Percentiles rank a stretch among this genome's conserved stretches.
phyloP scores from a whole-genome alignment of 2,113 vertebrate species.

The Heterochromis multidens region DNA sequence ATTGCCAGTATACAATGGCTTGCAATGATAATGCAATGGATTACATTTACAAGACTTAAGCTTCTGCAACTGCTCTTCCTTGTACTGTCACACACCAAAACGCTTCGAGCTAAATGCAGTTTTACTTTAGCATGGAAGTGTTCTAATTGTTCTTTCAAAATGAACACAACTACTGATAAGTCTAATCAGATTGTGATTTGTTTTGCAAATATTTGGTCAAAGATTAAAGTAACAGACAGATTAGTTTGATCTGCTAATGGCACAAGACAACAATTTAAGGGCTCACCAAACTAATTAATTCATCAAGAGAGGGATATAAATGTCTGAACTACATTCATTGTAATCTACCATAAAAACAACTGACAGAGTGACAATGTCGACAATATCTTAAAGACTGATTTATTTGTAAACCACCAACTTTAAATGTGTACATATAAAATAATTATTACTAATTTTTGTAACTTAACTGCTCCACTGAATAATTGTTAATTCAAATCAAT shows the following conservation, averaged over 20 bases:
- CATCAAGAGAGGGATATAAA: background rate
- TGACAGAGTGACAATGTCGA: background rate
- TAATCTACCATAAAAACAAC: background rate
- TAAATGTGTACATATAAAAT: background rate
- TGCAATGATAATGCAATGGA: too few relatives aligned
- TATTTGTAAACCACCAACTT: background rate
- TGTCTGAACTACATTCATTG: background rate
- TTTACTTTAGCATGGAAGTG: too few relatives aligned
- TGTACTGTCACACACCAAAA: too few relatives aligned
- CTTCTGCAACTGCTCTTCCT: too few relatives aligned
- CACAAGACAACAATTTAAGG: rapidly evolving
- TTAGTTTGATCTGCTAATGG: background rate
- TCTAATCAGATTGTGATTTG: background rate
- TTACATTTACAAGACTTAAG: too few relatives aligned
- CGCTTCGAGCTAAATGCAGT: too few relatives aligned
- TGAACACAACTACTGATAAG: too few relatives aligned
- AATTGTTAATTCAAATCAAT: too few relatives aligned
- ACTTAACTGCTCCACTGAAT: background rate
- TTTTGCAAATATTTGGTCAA: background rate
- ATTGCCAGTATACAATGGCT: too few relatives aligned
- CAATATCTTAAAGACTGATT: background rate
- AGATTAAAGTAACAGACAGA: background rate
- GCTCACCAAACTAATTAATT: background rate
- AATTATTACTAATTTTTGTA: background rate
- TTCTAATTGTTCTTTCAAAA: too few relatives aligned